phyloP scores from a whole-genome alignment of 2,888 invertebrate genomes.

The Nephrotoma flavescens region DNA sequence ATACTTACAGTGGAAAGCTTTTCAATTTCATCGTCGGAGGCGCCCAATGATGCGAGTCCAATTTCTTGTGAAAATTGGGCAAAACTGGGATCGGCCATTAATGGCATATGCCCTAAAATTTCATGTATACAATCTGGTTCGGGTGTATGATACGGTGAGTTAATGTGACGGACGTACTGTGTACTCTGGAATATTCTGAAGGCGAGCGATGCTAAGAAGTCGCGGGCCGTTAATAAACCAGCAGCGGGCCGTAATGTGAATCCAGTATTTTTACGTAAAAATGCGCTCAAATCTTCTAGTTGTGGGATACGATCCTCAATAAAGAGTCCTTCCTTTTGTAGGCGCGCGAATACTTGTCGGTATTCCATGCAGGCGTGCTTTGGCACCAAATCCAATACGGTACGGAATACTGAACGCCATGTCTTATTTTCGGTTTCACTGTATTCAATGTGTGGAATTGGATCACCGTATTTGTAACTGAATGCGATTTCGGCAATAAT shows the following conservation, averaged over 20 bases:
- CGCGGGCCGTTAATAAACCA: conserved; percentile 89
- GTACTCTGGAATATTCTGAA: conserved; percentile 99
- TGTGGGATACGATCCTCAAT: conserved; percentile 82
- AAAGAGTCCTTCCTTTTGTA: conserved; percentile 84
- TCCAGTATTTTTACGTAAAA: conserved; percentile 81
- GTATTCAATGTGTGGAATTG: conserved; percentile 80
- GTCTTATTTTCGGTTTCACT: conserved; percentile 79
- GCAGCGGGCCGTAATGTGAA: conserved; percentile 95
- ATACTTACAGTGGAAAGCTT: conserved; percentile 90
- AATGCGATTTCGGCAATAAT: conserved; percentile 95
- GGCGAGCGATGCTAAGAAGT: conserved; percentile 95
- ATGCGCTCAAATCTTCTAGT: conserved; percentile 86
- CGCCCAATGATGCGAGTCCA: conserved; percentile 93
- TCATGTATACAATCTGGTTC: conserved; percentile 99
- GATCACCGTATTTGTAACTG: conserved; percentile 84
- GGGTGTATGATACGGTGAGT: conserved; percentile 96
- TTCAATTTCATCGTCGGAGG: conserved; percentile 93
- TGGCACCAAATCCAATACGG: conserved; percentile 73
- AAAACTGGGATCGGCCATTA: conserved; percentile 92
- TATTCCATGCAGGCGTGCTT: conserved; percentile 90
- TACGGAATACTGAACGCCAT: conserved; percentile 89
- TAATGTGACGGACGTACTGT: conserved; percentile 95
- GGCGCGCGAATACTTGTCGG: conserved; percentile 64
- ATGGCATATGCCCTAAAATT: conserved; percentile 93
- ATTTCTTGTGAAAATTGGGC: conserved; percentile 99